Evolutionary conservation across 2,797 vertebrate genomes (phyloP).

Genomic region (Sebastes cheni): DNA sequence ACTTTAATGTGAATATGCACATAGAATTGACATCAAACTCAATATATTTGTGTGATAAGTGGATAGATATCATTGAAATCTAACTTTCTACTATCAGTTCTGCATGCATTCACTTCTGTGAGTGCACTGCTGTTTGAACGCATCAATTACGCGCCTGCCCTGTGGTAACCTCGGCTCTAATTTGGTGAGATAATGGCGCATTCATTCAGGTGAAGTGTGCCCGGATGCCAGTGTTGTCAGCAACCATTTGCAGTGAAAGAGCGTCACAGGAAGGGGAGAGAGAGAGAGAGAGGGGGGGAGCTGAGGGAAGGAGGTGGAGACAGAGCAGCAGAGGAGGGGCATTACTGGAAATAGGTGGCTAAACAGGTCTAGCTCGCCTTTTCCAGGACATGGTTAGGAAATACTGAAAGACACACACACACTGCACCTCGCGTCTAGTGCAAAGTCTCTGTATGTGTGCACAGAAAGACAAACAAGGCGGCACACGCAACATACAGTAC

Average conservation of each 20-base stretch:
- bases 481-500: background rate
- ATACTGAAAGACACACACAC: conserved; percentile 28
- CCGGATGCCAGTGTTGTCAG: conserved; percentile 7
- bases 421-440: background rate
- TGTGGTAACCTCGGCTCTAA: background rate
- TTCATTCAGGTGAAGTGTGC: conserved; percentile 40
- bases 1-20: background rate
- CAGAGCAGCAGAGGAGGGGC: conserved; percentile 68
- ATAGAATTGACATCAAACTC: background rate
- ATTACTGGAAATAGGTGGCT: conserved; percentile 80
- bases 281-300: background rate
- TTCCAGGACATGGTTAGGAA: conserved; percentile 73
- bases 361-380: conserved; percentile 69
- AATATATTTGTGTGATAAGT: background rate
- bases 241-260: conserved; percentile 3
- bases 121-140: background rate
- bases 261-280: conserved; percentile 19
- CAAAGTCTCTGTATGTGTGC: background rate
- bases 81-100: background rate
- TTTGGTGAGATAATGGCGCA: background rate
- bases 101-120: background rate
- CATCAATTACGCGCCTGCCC: background rate
- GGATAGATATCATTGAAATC: background rate
- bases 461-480: background rate
- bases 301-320: conserved; percentile 51